Conservation (phyloP, 2,113 vertebrate genomes). For the Reinhardtius hippoglossoides region DNA sequence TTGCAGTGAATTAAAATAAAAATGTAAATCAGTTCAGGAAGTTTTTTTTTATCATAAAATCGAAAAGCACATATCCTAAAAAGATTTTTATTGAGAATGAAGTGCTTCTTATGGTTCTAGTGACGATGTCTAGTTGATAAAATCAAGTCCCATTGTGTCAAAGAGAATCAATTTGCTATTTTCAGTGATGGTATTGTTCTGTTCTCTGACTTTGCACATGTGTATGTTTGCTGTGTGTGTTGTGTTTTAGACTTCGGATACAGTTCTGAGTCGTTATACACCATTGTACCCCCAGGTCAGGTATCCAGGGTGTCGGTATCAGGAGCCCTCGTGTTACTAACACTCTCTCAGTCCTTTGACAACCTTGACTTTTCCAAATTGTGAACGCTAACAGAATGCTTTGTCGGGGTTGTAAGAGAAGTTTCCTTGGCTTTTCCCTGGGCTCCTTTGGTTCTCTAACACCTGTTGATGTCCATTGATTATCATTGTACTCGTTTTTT, state of each 20-base stretch:
- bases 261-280: slow-evolving; percentile 74
- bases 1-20: neutral
- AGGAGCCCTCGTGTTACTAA: slow-evolving; percentile 60
- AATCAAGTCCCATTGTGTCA: neutral
- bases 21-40: neutral
- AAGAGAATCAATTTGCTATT: neutral
- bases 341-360: slow-evolving; percentile 26
- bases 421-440: slow-evolving; percentile 18
- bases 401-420: neutral
- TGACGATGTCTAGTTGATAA: neutral
- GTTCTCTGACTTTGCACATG: slow-evolving; percentile 9
- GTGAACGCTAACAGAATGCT: slow-evolving; percentile 39
- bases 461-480: slow-evolving; percentile 41
- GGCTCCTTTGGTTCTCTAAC: slow-evolving; percentile 47
- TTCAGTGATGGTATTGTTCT: slow-evolving; percentile 1
- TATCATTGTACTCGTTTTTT: slow-evolving; percentile 5
- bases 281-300: slow-evolving; percentile 73
- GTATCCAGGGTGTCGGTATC: slow-evolving; percentile 55
- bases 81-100: neutral
- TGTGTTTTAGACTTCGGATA: slow-evolving; percentile 75
- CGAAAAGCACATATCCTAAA: too few relatives aligned
- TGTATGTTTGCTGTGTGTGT: slow-evolving; percentile 39
- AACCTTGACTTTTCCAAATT: slow-evolving; percentile 18
- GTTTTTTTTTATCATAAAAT: neutral
- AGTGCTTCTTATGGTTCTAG: neutral